These are phyloP conservation scores for Lepeophtheirus nordmannii DNA, from an alignment of 2,888 invertebrate species.

Conservation along the genomic window DNA sequence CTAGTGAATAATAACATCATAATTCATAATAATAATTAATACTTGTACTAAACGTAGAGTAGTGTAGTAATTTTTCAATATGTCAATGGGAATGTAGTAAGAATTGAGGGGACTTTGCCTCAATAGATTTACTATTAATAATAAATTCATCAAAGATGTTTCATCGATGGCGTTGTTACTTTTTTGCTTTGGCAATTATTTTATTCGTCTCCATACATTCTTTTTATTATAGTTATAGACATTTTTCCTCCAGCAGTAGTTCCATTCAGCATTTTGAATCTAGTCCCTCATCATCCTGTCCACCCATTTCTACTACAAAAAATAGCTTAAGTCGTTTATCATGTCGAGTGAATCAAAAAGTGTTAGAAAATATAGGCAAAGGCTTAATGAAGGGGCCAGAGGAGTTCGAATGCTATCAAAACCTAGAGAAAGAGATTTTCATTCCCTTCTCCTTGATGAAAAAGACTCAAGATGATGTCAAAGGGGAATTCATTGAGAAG, in stretches of 20 bases:
- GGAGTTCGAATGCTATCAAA: neutral
- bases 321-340: neutral
- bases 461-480: conserved; percentile 72
- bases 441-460: conserved; percentile 81
- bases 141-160: conserved; percentile 19
- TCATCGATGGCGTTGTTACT: conserved; percentile 1
- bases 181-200: neutral
- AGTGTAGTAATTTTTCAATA: too few relatives aligned
- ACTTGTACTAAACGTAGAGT: too few relatives aligned
- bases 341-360: neutral
- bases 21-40: too few relatives aligned
- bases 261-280: too few relatives aligned
- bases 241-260: too few relatives aligned
- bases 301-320: neutral
- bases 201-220: neutral
- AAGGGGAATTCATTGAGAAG: neutral
- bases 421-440: conserved; percentile 56
- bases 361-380: neutral
- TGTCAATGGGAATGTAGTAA: too few relatives aligned
- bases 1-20: too few relatives aligned
- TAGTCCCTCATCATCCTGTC: neutral
- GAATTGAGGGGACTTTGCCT: too few relatives aligned
- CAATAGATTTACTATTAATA: too few relatives aligned
- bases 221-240: too few relatives aligned
- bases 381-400: neutral